A percentile compares a stretch with the other conserved stretches of the same genome.
Conservation (phyloP, 2,888 invertebrate species). For the Tetramorium bicarinatum region DNA sequence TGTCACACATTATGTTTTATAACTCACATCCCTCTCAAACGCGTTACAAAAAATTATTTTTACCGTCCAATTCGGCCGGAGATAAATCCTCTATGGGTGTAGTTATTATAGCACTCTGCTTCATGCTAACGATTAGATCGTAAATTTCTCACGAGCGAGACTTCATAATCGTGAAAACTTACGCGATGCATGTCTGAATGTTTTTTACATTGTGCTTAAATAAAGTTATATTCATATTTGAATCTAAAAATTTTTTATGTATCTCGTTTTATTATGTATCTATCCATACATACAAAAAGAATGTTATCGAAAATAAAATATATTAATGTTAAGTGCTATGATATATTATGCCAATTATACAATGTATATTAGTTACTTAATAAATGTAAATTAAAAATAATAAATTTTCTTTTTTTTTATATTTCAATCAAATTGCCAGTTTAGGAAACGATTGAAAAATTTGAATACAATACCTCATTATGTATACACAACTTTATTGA, state of each 20-base stretch:
- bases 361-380: not conserved
- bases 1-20: constrained; percentile 56
- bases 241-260: not conserved
- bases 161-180: not conserved
- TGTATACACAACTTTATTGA: not conserved
- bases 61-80: constrained; percentile 19
- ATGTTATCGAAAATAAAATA: not conserved
- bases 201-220: not conserved
- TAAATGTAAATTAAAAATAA: not conserved
- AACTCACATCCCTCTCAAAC: constrained; percentile 6
- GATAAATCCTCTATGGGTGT: not conserved
- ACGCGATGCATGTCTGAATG: not conserved
- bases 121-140: not conserved
- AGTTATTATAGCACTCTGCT: constrained; percentile 4
- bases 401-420: not conserved
- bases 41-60: constrained; percentile 52
- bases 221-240: not conserved
- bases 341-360: not conserved
- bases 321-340: not conserved
- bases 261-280: not conserved
- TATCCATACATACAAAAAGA: not conserved
- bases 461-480: not conserved
- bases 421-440: not conserved
- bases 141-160: not conserved
- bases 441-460: not conserved